Base-by-base conservation (phyloP, 2,888 invertebrate species). In the Melanostoma mellinum region DNA sequence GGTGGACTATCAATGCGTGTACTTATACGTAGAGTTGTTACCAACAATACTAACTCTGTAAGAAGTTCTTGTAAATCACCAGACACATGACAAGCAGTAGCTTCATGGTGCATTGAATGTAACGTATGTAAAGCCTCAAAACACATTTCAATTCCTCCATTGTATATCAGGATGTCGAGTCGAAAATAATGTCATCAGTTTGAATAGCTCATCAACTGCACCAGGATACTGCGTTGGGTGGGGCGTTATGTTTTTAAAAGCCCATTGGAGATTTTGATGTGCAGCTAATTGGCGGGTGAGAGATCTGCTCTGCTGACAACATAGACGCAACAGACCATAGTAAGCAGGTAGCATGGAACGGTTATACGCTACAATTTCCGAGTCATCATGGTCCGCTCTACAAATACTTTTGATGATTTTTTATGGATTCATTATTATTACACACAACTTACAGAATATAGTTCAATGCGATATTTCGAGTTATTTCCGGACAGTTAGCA, bases 251-350 rank as follows among this genome's bases (percentile, higher is more conserved):
- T 98, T 98, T 89, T 98, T 96, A 91, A 98, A 98, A 35, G 98
- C 98, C 98, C 98, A 98, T 90, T 97, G 97, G 50, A 98, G 94
- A 92, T 98, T 98, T 92, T 98, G 98, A 92, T 98, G 98, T 86
- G 95, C 95, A 0, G 97, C 97, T 71, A 98, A 92, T 88, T 96
- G 95, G 69, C 97, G 93, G 3, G 97, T 96, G 91, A 98, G 97
- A 33, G 94, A 92, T 53, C 95, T 93, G 3, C 97, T 98, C 87
- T 97, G 96, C 86, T 97, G 96, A 89, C 98, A 98, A 92, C 97
- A 98, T 90, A 98, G 93, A 85, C 97, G 93, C 87, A 98, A 92
- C 77, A 98, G 92, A 53, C 98, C 97, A 90, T 97, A 97, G 91
- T 97, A 97, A 6, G 97, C 97, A 2, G 98, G 98, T 88, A 98